Base-by-base conservation (phyloP, 1,140 invertebrate species). In the Leptinotarsa defecta region DNA sequence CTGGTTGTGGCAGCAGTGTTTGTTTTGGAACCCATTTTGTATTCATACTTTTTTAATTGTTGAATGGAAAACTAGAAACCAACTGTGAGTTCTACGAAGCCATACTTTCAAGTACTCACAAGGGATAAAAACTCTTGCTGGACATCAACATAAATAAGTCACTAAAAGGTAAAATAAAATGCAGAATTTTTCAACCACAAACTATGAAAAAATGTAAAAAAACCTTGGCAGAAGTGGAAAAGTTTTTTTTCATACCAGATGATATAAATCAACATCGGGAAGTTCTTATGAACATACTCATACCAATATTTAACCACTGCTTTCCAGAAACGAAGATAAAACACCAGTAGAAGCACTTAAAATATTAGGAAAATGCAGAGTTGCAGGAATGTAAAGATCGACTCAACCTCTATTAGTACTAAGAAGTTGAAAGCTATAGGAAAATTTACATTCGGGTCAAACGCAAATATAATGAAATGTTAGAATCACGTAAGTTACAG, bases 1-100 rank as follows among this genome's bases (percentile, higher is more conserved):
- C 6, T 34, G 27, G 6, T 34, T 34, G 27, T 34, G 27, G 27
- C 1, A 27, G 27, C 5, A 27, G 5, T 27, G 27, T 27, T 27
- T 27, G 27, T 27, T 27, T 27, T 27, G 27, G 27, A 6, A 27
- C 27, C 27, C 27, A 27, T 27, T 27, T 34, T 34, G 34, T 34
- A 34, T 34, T 34, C 34, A 34, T 34, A 11, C 27, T 6, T 34
- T 34, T 34, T 34, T 34, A 1, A 34, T 34, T 34, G 0, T 34
- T 34, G 6, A 34, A 8, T 34, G 8, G 2, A 34, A 34, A 34
- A 34, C 6, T 6, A 34, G 34, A 34, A 34, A 8, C 8, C 6
- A 65, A 65, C 63, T 65, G n/a, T 24, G 15, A 65, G n/a, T 65
- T 20, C 24, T 65, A 65, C 8, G 20, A 20, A 65, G 63, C 63